Percentiles rank a stretch among this genome's conserved stretches.
Evolutionary conservation across 1,140 invertebrate genomes (phyloP).

Genomic region (Neocloeon triangulifer): DNA sequence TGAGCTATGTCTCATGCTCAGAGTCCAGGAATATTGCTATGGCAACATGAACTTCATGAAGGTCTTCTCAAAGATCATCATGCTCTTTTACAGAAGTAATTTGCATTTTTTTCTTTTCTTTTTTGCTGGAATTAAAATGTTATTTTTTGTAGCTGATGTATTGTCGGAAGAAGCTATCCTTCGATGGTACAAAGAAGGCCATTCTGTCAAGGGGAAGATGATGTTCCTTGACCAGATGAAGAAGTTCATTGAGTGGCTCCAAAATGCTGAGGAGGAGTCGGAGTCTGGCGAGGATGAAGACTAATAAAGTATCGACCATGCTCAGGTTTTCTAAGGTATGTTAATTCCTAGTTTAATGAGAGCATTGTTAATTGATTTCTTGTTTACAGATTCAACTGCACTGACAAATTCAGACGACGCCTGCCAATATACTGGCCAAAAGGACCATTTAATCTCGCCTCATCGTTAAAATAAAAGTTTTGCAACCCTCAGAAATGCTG

Average conservation of each 20-base stretch:
- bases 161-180: conserved; percentile 78
- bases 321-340: no score
- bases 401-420: no score
- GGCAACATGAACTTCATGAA: conserved; percentile 99
- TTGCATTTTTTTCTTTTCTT: conserved; percentile 10
- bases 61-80: conserved; percentile 90
- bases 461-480: no score
- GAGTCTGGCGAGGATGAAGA: no score
- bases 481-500: no score
- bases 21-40: conserved; percentile 93
- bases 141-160: conserved; percentile 38
- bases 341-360: no score
- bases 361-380: no score
- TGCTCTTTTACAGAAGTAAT: conserved; percentile 85
- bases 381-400: no score
- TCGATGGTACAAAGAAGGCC: conserved; percentile 83
- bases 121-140: conserved; percentile 13
- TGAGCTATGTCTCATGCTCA: conserved; percentile 67
- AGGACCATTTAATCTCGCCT: no score
- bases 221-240: conserved; percentile 95
- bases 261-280: conserved; percentile 92
- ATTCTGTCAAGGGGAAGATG: conserved; percentile 84
- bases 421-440: no score
- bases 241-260: conserved; percentile 89
- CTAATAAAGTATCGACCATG: no score